Percentiles rank a stretch among this genome's conserved stretches.
These are phyloP conservation scores for Campylomormyrus tamandua DNA, from an alignment of 2,113 vertebrate genomes.

Conservation along the genomic window DNA sequence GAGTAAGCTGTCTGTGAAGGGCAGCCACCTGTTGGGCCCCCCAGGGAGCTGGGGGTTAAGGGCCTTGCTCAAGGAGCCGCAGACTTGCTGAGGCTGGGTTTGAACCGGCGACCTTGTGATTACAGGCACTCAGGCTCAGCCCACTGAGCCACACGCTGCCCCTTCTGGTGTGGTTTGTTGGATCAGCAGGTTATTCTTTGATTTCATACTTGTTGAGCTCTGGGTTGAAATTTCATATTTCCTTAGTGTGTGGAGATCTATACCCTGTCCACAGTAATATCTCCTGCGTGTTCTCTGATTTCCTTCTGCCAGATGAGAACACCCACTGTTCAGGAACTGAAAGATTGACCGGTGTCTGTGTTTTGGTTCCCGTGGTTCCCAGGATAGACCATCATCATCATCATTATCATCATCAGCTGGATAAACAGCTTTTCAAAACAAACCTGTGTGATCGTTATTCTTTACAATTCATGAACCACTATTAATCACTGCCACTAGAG, in stretches of 20 bases:
- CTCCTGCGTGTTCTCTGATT: neutral
- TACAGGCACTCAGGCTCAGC: too few relatives aligned
- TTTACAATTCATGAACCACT: neutral
- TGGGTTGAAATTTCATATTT: neutral
- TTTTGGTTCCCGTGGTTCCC: neutral
- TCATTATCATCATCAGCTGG: neutral
- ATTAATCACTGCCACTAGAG: slow-evolving; percentile 19
- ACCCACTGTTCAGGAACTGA: neutral
- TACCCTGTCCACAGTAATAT: neutral
- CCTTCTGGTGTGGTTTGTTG: neutral
- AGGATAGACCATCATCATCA: neutral
- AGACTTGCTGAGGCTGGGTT: too few relatives aligned
- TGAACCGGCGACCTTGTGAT: too few relatives aligned
- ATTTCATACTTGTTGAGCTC: neutral
- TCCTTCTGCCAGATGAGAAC: neutral
- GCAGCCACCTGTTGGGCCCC: too few relatives aligned
- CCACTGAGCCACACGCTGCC: too few relatives aligned
- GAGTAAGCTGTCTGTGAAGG: too few relatives aligned
- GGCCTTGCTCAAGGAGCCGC: too few relatives aligned
- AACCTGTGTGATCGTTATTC: neutral
- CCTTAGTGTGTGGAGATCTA: neutral
- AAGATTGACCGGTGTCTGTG: neutral
- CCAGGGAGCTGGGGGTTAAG: too few relatives aligned
- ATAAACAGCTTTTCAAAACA: neutral
- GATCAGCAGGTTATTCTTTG: neutral